A percentile compares a stretch with the other conserved stretches of the same genome.
These are phyloP conservation scores for Scomber colias DNA, from an alignment of 2,113 vertebrate genomes.

Conservation along the genomic window DNA sequence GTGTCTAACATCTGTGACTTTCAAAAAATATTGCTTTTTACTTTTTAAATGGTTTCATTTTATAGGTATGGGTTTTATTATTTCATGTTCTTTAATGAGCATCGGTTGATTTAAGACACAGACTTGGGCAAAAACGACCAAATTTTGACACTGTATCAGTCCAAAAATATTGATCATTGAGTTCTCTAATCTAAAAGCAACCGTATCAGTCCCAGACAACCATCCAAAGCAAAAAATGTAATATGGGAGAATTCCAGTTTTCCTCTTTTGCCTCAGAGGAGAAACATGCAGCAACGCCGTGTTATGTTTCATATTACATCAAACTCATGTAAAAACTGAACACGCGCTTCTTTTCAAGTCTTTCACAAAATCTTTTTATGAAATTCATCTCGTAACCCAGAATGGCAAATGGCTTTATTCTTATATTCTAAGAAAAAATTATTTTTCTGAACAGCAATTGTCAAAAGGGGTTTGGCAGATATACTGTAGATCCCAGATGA, in stretches of 20 bases:
- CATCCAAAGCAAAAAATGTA: neutral
- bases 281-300: constrained; percentile 3
- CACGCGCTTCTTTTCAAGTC: neutral
- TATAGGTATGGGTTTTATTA: constrained; percentile 1
- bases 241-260: neutral
- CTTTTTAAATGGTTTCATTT: neutral
- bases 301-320: constrained; percentile 14
- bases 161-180: neutral
- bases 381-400: constrained; percentile 4
- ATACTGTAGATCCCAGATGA: constrained; percentile 26
- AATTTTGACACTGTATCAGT: neutral
- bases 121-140: neutral
- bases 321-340: constrained; percentile 17
- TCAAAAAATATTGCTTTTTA: neutral
- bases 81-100: constrained; percentile 8
- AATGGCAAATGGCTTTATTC: constrained; percentile 20
- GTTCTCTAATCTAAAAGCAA: constrained; percentile 1
- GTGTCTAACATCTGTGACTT: neutral
- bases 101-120: neutral
- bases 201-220: constrained; percentile 1
- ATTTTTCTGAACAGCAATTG: constrained; percentile 13
- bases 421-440: constrained; percentile 15
- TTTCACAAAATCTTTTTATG: constrained; percentile 7
- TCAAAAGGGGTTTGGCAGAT: constrained; percentile 25
- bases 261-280: neutral